A percentile compares a stretch with the other conserved stretches of the same genome.
These are phyloP conservation scores for Neoscelio sp. DNA, from an alignment of 2,888 invertebrate genomes.

Conservation along the genomic window DNA sequence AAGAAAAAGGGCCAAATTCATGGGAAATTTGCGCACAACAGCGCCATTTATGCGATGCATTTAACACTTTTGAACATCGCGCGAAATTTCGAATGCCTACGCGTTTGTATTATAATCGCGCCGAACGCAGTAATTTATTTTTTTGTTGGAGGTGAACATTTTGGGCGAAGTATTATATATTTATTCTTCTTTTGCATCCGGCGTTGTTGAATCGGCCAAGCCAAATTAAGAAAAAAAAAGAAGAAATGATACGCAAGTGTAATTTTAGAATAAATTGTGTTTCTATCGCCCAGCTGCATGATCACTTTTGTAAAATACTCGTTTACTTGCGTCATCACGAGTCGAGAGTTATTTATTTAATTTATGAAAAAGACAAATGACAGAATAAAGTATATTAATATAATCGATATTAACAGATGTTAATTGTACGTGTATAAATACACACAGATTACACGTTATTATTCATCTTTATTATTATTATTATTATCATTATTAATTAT, in stretches of 20 bases:
- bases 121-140: no score
- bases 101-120: no score
- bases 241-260: constrained; percentile 22
- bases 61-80: no score
- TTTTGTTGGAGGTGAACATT: no score
- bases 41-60: no score
- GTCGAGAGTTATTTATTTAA: constrained; percentile 81
- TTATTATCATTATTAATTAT: constrained; percentile 72
- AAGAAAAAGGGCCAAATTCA: no score
- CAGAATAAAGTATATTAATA: constrained; percentile 78
- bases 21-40: no score
- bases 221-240: constrained; percentile 6
- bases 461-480: constrained; percentile 70
- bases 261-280: constrained; percentile 60
- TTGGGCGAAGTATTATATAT: no score
- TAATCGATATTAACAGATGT: constrained; percentile 79
- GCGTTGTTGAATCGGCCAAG: neutral
- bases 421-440: constrained; percentile 72
- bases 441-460: constrained; percentile 47
- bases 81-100: no score
- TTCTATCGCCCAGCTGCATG: constrained; percentile 59
- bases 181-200: constrained; percentile 2
- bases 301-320: constrained; percentile 81
- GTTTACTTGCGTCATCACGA: constrained; percentile 76
- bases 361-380: constrained; percentile 78